Percentiles rank a stretch among this genome's conserved stretches.
Evolutionary conservation across 2,888 invertebrate species (phyloP).

Genomic region (Caenorhabditis becei): DNA sequence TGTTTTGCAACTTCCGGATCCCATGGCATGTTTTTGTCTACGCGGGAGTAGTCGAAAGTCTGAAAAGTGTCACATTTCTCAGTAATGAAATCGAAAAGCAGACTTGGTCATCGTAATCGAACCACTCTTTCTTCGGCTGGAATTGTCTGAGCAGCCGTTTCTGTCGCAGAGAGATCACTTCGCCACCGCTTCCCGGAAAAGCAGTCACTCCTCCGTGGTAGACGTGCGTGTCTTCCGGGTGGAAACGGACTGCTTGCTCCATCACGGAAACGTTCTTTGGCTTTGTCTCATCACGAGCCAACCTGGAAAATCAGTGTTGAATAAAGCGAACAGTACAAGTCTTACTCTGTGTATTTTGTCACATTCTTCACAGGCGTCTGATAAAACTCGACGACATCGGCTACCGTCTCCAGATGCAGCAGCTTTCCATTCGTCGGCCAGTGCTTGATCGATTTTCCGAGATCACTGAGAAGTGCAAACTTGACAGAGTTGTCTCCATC

Average conservation of each 20-base stretch:
- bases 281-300: constrained; percentile 70
- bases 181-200: constrained; percentile 78
- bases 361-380: constrained; percentile 75
- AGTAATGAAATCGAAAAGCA: not conserved
- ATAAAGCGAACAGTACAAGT: not conserved
- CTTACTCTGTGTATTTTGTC: constrained; percentile 71
- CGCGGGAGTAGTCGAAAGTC: constrained; percentile 68
- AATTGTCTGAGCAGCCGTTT: constrained; percentile 77
- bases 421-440: constrained; percentile 75
- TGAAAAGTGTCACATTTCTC: constrained; percentile 27
- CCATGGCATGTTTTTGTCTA: constrained; percentile 79
- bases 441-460: constrained; percentile 63
- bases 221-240: constrained; percentile 78
- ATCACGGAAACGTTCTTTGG: constrained; percentile 76
- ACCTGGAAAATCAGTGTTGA: constrained; percentile 36
- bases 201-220: constrained; percentile 80
- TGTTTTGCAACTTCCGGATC: constrained; percentile 78
- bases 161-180: constrained; percentile 76
- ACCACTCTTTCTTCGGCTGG: constrained; percentile 81
- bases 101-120: constrained; percentile 79
- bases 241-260: constrained; percentile 78
- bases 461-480: constrained; percentile 45
- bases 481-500: constrained; percentile 51
- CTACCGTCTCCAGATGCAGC: constrained; percentile 69
- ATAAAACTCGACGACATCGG: constrained; percentile 77